A percentile compares a stretch with the other conserved stretches of the same genome.
Evolutionary conservation across 1,140 invertebrate species (phyloP).

Genomic region (Drosophila arawakana): DNA sequence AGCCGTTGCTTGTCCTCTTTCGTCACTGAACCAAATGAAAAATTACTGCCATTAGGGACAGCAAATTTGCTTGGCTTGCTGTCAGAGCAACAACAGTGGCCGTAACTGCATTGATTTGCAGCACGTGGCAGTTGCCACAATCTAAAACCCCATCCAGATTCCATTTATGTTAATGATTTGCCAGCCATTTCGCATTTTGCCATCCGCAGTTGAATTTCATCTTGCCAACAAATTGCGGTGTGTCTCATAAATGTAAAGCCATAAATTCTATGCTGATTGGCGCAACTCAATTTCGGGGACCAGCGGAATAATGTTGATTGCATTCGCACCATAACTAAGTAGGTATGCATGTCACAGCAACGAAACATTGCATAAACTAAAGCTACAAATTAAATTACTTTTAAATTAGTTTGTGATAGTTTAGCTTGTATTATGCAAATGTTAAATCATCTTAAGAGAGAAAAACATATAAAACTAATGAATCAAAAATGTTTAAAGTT

Average conservation of each 20-base stretch:
- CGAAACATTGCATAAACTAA: background rate
- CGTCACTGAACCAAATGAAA: slow-evolving; percentile 54
- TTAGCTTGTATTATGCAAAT: no score
- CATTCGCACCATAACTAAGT: slow-evolving; percentile 16
- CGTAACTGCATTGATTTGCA: slow-evolving; percentile 71
- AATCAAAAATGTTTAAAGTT: background rate
- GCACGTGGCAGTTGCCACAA: slow-evolving; percentile 39
- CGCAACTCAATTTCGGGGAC: slow-evolving; percentile 18
- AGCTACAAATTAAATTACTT: background rate
- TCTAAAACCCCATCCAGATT: slow-evolving; percentile 34
- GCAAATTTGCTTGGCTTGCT: slow-evolving; percentile 61
- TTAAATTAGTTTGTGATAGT: no score
- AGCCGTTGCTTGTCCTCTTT: slow-evolving; percentile 46
- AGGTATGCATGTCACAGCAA: slow-evolving; percentile 9
- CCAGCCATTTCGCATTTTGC: slow-evolving; percentile 31
- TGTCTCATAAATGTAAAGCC: slow-evolving; percentile 19
- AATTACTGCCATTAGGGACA: slow-evolving; percentile 67
- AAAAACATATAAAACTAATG: no score
- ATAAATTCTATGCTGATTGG: slow-evolving; percentile 53
- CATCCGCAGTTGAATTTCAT: slow-evolving; percentile 52
- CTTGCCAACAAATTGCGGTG: slow-evolving; percentile 32
- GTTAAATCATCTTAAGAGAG: no score
- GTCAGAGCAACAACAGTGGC: background rate
- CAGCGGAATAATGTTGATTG: slow-evolving; percentile 36
- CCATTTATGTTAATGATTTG: slow-evolving; percentile 76